phyloP scores from a whole-genome alignment of 2,797 vertebrate genomes.

The Manis javanica region DNA sequence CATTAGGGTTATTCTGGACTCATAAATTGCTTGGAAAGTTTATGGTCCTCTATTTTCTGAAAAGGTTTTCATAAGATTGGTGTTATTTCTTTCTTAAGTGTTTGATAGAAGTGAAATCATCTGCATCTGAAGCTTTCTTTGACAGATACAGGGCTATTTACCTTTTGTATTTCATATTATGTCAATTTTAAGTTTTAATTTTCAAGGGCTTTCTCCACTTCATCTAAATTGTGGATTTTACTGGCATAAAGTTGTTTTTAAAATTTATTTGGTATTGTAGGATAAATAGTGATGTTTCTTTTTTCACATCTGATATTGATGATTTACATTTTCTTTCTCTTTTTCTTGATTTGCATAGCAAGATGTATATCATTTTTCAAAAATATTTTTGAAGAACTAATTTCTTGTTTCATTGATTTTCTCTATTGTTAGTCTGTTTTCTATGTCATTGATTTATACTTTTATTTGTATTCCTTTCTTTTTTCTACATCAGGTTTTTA shows the following conservation, averaged over 20 bases:
- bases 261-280: background rate
- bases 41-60: background rate
- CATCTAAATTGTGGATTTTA: background rate
- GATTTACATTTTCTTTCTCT: background rate
- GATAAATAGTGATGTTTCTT: background rate
- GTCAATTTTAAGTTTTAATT: background rate
- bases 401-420: background rate
- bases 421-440: background rate
- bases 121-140: background rate
- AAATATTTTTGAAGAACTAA: background rate
- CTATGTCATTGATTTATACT: no score
- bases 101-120: background rate
- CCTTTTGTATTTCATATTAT: background rate
- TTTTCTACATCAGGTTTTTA: background rate
- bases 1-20: background rate
- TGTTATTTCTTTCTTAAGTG: background rate
- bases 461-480: background rate
- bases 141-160: background rate
- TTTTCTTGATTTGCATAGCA: background rate
- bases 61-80: background rate
- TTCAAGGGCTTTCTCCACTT: background rate
- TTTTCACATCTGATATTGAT: background rate
- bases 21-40: background rate
- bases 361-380: background rate
- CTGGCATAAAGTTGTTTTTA: background rate